Evolutionary conservation across 2,888 invertebrate species (phyloP).

Genomic region (Nomada ferruginata): DNA sequence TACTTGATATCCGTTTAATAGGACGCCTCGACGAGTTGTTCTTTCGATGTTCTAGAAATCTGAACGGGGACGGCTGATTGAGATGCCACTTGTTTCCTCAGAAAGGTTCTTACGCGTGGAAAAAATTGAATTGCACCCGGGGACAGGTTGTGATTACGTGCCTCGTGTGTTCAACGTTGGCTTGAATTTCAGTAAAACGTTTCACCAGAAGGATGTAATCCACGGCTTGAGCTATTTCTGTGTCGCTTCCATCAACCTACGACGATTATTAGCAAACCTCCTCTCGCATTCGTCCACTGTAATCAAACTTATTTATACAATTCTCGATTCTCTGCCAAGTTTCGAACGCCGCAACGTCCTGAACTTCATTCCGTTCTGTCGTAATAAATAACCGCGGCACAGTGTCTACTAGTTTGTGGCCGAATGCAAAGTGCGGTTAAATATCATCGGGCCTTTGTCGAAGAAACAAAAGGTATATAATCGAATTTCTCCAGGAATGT

Average conservation of each 20-base stretch:
- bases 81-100: no score
- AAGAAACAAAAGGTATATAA: conserved; percentile 17
- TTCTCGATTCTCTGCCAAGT: conserved; percentile 21
- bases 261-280: conserved; percentile 10
- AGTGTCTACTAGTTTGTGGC: no score
- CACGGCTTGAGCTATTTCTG: conserved; percentile 8
- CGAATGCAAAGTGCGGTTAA: background rate
- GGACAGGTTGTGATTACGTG: no score
- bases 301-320: conserved; percentile 36
- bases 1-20: background rate
- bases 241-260: background rate
- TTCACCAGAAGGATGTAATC: background rate
- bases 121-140: no score
- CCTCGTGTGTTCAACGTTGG: background rate
- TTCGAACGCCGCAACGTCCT: background rate
- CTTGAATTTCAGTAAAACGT: background rate
- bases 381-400: conserved; percentile 6
- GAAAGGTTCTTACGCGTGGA: no score
- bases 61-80: no score
- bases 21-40: background rate
- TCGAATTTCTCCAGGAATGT: conserved; percentile 37
- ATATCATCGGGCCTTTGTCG: conserved; percentile 17
- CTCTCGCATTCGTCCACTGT: background rate
- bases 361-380: background rate
- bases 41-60: no score